Evolutionary conservation across 2,888 invertebrate genomes (phyloP), one percentile per base, ranked within the genome.

Genomic region (Oscheius sp.): DNA sequence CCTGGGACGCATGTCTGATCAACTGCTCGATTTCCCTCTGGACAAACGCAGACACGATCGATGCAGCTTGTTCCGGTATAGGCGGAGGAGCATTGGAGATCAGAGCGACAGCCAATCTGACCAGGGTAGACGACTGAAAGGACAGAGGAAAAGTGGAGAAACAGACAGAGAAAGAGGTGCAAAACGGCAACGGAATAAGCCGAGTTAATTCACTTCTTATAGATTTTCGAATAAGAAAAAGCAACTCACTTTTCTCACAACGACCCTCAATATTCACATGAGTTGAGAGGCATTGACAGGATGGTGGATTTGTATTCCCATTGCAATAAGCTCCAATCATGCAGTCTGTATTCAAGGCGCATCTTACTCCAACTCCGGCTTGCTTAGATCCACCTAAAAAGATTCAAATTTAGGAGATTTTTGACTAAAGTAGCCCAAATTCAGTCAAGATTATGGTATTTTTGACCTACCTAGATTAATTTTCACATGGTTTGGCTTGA

Each of bases 241-340:
- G 52, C 52, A n/a, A 64, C 77, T 61, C 42, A 86, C 86, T 81
- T 73, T 86, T 84, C 61, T 84, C 83, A 69, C 86, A 86, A 39
- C 76, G 70, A 53, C 81, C 80, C 61, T 83, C 80, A n/a, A 86
- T 75, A 45, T 79, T 80, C 3, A 86, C 86, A 65, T 87, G 85
- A 5, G 86, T 86, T 5, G 86, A 86, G 20, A 86, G 78, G 61
- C 86, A 86, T 58, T 84, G 84, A 65, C 86, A 86, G 1, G 82
- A 80, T 20, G 86, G 81, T 39, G 85, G 85, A 20, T 75, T 73
- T 6, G 82, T 83, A 69, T 84, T 83, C 17, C 86, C 85, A 58
- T 84, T 86, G 71, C 86, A 86, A 73, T 86, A 86, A 1, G 86
- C 86, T 29, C 85, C 86, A 42, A 79, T 78, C 78, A 82, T 81